Percentiles rank a stretch among this genome's conserved stretches.
phyloP scores from a whole-genome alignment of 53 echinoderm and acorn worm genomes.

The Henricia sp. region DNA sequence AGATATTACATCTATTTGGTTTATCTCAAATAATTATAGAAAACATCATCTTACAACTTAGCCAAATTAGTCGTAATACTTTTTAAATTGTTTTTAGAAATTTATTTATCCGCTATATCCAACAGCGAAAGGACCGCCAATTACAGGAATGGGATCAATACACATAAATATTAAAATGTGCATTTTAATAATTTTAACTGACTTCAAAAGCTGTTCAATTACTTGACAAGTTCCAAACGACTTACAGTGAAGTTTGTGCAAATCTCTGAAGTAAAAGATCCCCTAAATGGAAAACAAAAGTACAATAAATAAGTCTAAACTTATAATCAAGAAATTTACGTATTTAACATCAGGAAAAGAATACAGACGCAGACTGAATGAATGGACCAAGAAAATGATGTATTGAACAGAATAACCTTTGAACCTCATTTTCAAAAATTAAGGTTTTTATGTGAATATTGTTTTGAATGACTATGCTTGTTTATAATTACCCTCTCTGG shows the following conservation, averaged over 20 bases:
- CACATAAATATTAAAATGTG: too few relatives aligned
- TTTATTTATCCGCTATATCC: too few relatives aligned
- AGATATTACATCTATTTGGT: background rate
- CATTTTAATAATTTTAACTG: background rate
- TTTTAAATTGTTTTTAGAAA: too few relatives aligned
- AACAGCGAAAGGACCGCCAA: background rate
- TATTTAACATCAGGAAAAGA: background rate
- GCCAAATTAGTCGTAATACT: background rate
- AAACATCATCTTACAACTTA: background rate
- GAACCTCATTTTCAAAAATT: too few relatives aligned
- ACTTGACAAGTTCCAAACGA: background rate
- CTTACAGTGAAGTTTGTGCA: slow-evolving; percentile 75
- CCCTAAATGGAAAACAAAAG: slow-evolving; percentile 37
- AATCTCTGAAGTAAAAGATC: slow-evolving; percentile 76
- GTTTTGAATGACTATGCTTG: background rate
- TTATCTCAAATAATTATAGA: background rate
- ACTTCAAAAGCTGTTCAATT: background rate
- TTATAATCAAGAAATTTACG: background rate
- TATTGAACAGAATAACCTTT: background rate
- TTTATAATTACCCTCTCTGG: slow-evolving; percentile 75
- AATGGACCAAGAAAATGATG: too few relatives aligned
- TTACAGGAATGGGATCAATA: too few relatives aligned
- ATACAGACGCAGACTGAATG: background rate
- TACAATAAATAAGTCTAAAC: background rate
- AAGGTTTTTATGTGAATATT: background rate